phyloP scores from a whole-genome alignment of 92 coral and sea anemone species.

The Porites cylindrica region DNA sequence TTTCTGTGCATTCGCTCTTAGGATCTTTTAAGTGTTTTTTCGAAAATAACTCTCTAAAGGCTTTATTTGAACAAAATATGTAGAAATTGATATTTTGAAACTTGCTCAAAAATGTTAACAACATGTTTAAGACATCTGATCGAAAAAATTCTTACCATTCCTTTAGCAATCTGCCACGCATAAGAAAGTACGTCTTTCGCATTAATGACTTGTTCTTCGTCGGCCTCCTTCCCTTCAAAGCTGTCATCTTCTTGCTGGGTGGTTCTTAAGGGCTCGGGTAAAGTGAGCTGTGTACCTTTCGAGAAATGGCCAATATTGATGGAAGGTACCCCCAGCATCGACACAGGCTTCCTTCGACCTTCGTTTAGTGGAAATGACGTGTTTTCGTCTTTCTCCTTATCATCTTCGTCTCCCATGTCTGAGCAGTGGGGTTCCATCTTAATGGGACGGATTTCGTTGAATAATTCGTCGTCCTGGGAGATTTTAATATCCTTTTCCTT shows the following conservation, averaged over 20 bases:
- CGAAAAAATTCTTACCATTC: constrained; percentile 66
- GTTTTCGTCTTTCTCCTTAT: neutral
- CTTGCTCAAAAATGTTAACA: too few relatives aligned
- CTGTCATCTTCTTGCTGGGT: neutral
- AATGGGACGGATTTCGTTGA: too few relatives aligned
- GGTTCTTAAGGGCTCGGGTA: neutral
- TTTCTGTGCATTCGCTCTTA: too few relatives aligned
- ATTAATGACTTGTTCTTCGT: constrained; percentile 40
- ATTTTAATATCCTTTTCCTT: too few relatives aligned
- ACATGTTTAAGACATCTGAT: too few relatives aligned
- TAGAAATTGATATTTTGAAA: too few relatives aligned
- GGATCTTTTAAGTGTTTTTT: too few relatives aligned
- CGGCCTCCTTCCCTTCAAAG: constrained; percentile 38
- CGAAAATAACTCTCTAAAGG: too few relatives aligned
- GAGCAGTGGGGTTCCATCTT: too few relatives aligned
- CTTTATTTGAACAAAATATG: too few relatives aligned
- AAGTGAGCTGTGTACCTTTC: neutral
- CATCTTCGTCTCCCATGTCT: neutral
- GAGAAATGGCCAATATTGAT: neutral
- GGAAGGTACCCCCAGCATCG: neutral
- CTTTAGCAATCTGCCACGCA: constrained; percentile 83
- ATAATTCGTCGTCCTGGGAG: neutral
- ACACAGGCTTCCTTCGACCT: neutral
- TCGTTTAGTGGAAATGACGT: neutral
- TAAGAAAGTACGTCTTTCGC: constrained; percentile 73